Percentiles rank a stretch among this genome's conserved stretches.
Conservation (phyloP, 1,140 invertebrate genomes). For the Caenorhabditis briggsae region DNA sequence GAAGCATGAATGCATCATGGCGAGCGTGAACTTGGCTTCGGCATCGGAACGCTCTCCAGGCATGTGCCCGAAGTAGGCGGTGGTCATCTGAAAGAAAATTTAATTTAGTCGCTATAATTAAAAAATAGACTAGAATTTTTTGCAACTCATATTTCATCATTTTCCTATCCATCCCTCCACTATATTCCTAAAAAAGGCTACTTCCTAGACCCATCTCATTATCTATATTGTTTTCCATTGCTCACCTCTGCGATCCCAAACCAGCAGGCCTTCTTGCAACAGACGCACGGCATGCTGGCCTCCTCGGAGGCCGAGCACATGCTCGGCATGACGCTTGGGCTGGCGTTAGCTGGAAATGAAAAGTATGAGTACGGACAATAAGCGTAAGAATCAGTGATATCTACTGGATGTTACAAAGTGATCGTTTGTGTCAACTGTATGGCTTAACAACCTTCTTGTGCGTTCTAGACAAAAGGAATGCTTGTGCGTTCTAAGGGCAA, state of each 20-base stretch:
- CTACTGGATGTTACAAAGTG: too few species aligned
- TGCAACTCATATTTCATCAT: background rate
- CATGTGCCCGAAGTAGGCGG: constrained; percentile 29
- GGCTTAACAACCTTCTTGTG: too few species aligned
- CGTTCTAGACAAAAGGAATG: too few species aligned
- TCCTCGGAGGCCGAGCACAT: background rate
- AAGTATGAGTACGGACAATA: too few species aligned
- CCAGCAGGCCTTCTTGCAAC: constrained; percentile 41
- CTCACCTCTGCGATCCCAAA: constrained; percentile 42
- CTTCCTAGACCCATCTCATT: background rate
- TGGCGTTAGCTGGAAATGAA: background rate
- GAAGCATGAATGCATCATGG: constrained; percentile 42
- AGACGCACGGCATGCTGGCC: background rate
- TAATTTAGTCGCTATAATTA: background rate
- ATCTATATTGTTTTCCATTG: background rate
- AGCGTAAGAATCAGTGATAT: too few species aligned
- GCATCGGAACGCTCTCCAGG: constrained; percentile 32
- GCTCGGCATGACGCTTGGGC: constrained; percentile 17
- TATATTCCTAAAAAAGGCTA: background rate
- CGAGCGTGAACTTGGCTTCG: constrained; percentile 11
- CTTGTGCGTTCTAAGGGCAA: too few species aligned
- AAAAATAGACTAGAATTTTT: background rate
- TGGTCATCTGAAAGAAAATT: constrained; percentile 16
- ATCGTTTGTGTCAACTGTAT: too few species aligned
- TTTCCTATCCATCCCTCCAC: background rate